Evolutionary conservation across 1,140 invertebrate genomes (phyloP).

Genomic region (Vanessa tameamea): DNA sequence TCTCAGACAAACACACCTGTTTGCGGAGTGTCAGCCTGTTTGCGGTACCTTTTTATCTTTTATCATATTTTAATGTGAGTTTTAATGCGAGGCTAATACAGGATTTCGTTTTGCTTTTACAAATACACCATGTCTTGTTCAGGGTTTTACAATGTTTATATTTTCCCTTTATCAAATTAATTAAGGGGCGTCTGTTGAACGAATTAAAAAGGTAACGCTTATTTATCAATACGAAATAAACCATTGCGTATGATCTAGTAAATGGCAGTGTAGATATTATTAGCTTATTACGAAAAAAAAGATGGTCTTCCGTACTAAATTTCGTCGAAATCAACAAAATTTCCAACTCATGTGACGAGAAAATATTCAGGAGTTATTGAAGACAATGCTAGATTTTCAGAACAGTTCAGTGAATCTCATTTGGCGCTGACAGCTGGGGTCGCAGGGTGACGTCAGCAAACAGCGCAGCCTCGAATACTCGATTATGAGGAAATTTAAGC

Average conservation of each 20-base stretch:
- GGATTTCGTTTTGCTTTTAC: background rate
- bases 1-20: conserved; percentile 22
- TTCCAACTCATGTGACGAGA: conserved; percentile 1
- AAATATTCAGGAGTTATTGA: conserved; percentile 12
- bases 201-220: background rate
- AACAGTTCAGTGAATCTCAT: conserved; percentile 26
- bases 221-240: background rate
- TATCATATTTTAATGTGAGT: conserved; percentile 22
- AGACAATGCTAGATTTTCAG: conserved; percentile 20
- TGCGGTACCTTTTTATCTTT: conserved; percentile 20
- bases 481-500: conserved; percentile 28
- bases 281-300: background rate
- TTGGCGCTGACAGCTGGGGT: conserved; percentile 20
- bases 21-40: conserved; percentile 13
- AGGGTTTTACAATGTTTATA: background rate
- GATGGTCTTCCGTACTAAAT: background rate
- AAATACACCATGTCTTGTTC: background rate
- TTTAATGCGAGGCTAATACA: conserved; percentile 8
- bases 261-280: too few species aligned
- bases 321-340: background rate
- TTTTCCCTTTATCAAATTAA: background rate
- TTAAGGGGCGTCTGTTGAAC: background rate
- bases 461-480: conserved; percentile 13
- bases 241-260: too few species aligned
- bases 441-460: conserved; percentile 30